A percentile compares a stretch with the other conserved stretches of the same genome.
phyloP scores from a whole-genome alignment of 1,140 invertebrate species.

The Drosophila rhopaloa region DNA sequence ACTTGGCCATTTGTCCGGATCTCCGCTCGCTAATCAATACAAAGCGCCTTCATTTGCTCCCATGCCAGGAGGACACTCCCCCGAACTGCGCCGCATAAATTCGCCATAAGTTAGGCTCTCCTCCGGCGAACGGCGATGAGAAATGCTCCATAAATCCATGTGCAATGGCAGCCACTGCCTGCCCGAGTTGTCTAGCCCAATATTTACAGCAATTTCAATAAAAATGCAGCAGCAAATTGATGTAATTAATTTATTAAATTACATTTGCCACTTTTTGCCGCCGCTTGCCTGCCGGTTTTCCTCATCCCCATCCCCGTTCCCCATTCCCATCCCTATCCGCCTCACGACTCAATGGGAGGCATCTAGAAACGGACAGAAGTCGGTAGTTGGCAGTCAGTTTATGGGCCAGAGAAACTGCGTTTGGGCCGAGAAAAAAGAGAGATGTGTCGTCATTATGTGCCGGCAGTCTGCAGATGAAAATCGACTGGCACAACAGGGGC shows the following conservation, averaged over 20 bases:
- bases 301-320: not conserved
- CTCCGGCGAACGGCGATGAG: slow-evolving; percentile 13
- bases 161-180: slow-evolving; percentile 12
- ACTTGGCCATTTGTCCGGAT: slow-evolving; percentile 3
- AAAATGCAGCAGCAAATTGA: slow-evolving; percentile 70
- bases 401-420: slow-evolving; percentile 44
- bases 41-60: slow-evolving; percentile 28
- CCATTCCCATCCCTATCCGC: not conserved
- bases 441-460: slow-evolving; percentile 29
- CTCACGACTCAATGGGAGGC: slow-evolving; percentile 35
- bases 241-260: slow-evolving; percentile 80
- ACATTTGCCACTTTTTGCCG: slow-evolving; percentile 47
- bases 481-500: not conserved
- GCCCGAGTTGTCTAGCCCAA: slow-evolving; percentile 26
- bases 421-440: slow-evolving; percentile 9
- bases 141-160: slow-evolving; percentile 38
- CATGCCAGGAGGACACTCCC: slow-evolving; percentile 14
- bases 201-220: slow-evolving; percentile 70
- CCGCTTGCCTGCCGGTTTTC: slow-evolving; percentile 27
- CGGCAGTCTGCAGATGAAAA: not conserved
- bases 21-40: slow-evolving; percentile 25
- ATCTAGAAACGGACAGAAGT: slow-evolving; percentile 9
- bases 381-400: slow-evolving; percentile 31
- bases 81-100: slow-evolving; percentile 36
- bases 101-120: slow-evolving; percentile 22